These are phyloP conservation scores for Drosophila siamana DNA, from an alignment of 2,888 invertebrate genomes.

Conservation along the genomic window DNA sequence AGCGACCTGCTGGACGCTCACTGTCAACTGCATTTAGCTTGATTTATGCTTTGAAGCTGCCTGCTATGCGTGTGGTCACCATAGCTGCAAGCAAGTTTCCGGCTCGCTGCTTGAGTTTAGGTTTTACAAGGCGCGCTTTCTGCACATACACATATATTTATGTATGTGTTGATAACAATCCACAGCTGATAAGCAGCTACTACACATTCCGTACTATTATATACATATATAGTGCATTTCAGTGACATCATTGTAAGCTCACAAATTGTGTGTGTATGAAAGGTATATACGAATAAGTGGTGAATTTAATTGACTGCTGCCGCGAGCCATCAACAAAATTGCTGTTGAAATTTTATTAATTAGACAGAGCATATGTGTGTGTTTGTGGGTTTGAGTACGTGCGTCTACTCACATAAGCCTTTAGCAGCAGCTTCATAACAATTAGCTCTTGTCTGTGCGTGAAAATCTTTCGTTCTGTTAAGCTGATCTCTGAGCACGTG, in stretches of 20 bases:
- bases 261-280: conserved; percentile 16
- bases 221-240: conserved; percentile 5
- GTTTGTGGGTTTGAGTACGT: too few species aligned
- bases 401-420: not conserved
- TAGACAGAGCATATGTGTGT: conserved; percentile 28
- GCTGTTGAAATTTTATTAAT: conserved; percentile 52
- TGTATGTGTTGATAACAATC: conserved; percentile 44
- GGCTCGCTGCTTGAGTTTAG: conserved; percentile 28
- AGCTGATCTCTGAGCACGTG: conserved; percentile 34
- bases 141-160: not conserved
- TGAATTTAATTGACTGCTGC: conserved; percentile 46
- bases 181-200: conserved; percentile 49
- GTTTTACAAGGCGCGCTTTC: conserved; percentile 16
- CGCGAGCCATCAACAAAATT: conserved; percentile 32
- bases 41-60: conserved; percentile 75
- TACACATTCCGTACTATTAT: conserved; percentile 13
- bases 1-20: conserved; percentile 64
- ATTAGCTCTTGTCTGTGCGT: not conserved
- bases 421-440: not conserved
- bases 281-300: conserved; percentile 39
- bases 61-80: conserved; percentile 46
- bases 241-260: conserved; percentile 53
- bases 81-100: conserved; percentile 1
- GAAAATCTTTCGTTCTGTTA: not conserved
- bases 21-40: conserved; percentile 64